These are phyloP conservation scores for Araneus ventricosus DNA, from an alignment of 1,140 invertebrate species.

Conservation along the genomic window DNA sequence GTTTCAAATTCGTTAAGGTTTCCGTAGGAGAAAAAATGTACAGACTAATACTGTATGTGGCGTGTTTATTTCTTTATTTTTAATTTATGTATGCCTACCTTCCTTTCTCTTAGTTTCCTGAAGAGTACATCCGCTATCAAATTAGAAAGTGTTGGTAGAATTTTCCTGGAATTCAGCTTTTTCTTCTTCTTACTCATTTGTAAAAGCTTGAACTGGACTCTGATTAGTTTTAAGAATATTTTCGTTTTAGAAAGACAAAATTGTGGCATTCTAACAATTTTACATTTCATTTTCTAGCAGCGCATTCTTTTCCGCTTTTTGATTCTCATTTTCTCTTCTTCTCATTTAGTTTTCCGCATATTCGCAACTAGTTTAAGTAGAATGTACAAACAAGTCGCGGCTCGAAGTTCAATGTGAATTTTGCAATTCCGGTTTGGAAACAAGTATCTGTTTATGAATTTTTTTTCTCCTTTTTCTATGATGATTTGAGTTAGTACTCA, in stretches of 20 bases:
- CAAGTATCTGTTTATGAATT: neutral
- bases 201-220: neutral
- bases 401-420: neutral
- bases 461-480: too few relatives aligned
- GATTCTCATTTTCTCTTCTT: neutral
- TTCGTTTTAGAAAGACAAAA: neutral
- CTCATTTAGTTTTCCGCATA: neutral
- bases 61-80: neutral
- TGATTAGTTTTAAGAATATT: constrained; percentile 55
- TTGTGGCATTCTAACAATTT: too few relatives aligned
- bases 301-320: too few relatives aligned
- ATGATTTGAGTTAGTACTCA: too few relatives aligned
- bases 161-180: neutral
- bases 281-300: too few relatives aligned
- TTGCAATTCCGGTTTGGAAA: neutral
- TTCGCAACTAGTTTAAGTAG: neutral
- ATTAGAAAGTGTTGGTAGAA: constrained; percentile 51
- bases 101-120: neutral
- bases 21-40: neutral
- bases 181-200: constrained; percentile 1
- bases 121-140: constrained; percentile 23
- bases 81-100: neutral
- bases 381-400: neutral
- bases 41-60: too few relatives aligned
- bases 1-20: constrained; percentile 51